phyloP scores from a whole-genome alignment of 2,888 invertebrate genomes.

The Athetis lepigone region DNA sequence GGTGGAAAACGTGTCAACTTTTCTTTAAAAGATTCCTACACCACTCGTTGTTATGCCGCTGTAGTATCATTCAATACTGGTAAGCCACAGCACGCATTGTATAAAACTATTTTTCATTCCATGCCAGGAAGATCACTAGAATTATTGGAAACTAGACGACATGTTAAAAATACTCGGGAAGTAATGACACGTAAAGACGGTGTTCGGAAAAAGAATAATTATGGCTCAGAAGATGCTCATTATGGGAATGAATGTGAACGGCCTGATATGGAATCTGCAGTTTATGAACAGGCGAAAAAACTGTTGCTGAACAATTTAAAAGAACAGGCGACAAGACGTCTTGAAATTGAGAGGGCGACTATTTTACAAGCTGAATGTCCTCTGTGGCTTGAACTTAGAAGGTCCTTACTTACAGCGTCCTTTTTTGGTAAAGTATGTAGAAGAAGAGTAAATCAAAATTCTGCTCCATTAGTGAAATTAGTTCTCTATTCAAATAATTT shows the following conservation, averaged over 20 bases:
- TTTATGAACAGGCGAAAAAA: not conserved
- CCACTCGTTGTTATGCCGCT: conserved; percentile 44
- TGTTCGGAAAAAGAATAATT: conserved; percentile 1
- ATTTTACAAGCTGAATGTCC: conserved; percentile 15
- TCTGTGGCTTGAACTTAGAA: conserved; percentile 17
- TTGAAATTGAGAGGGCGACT: conserved; percentile 45
- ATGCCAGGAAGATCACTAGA: conserved; percentile 7
- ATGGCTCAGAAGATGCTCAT: conserved; percentile 4
- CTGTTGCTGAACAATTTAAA: conserved; percentile 18
- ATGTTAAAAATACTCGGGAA: conserved; percentile 2
- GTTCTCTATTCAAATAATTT: conserved; percentile 5
- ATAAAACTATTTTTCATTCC: not conserved
- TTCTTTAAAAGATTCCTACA: conserved; percentile 53
- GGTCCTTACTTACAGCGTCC: conserved; percentile 7
- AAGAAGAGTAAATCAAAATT: conserved; percentile 15
- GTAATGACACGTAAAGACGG: not conserved
- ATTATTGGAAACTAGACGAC: not conserved
- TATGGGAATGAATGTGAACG: conserved; percentile 13
- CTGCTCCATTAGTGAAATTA: conserved; percentile 14
- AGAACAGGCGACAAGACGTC: conserved; percentile 24
- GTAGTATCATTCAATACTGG: conserved; percentile 45
- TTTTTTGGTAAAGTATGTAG: conserved; percentile 16
- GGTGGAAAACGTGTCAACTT: conserved; percentile 50
- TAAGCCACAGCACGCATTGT: conserved; percentile 32
- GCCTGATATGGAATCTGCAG: not conserved